These are phyloP conservation scores for Abramis brama DNA, from an alignment of 2,113 vertebrate genomes.

Conservation along the genomic window DNA sequence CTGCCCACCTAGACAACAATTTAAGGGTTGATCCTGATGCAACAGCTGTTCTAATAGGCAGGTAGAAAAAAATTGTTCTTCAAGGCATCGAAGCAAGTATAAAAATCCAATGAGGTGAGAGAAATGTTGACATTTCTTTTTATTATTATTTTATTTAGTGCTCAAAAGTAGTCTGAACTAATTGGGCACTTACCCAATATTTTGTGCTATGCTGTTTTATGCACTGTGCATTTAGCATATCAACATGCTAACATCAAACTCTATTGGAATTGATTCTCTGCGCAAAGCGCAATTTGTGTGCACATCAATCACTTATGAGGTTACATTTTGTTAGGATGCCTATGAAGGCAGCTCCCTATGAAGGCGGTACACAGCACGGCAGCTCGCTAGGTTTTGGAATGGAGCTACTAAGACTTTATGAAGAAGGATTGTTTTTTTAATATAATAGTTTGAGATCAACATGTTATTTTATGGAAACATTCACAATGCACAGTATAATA, in stretches of 20 bases:
- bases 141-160: not conserved
- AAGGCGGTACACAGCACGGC: not conserved
- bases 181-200: not conserved
- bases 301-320: not conserved
- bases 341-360: not conserved
- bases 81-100: not conserved
- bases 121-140: not conserved
- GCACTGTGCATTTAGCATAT: not conserved
- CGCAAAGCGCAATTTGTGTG: not conserved
- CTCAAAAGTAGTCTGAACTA: not conserved
- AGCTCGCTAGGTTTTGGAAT: slow-evolving; percentile 17
- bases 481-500: slow-evolving; percentile 78
- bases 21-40: not conserved
- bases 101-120: not conserved
- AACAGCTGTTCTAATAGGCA: not conserved
- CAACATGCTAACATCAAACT: slow-evolving; percentile 4
- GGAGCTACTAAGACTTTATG: slow-evolving; percentile 72
- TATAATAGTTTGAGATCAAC: slow-evolving; percentile 72
- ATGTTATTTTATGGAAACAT: slow-evolving; percentile 76
- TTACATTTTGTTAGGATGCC: not conserved
- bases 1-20: not conserved
- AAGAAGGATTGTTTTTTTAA: slow-evolving; percentile 72
- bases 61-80: not conserved
- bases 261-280: not conserved
- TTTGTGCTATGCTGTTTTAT: not conserved